phyloP scores from a whole-genome alignment of 2,888 invertebrate species.

The Cabera pusaria region DNA sequence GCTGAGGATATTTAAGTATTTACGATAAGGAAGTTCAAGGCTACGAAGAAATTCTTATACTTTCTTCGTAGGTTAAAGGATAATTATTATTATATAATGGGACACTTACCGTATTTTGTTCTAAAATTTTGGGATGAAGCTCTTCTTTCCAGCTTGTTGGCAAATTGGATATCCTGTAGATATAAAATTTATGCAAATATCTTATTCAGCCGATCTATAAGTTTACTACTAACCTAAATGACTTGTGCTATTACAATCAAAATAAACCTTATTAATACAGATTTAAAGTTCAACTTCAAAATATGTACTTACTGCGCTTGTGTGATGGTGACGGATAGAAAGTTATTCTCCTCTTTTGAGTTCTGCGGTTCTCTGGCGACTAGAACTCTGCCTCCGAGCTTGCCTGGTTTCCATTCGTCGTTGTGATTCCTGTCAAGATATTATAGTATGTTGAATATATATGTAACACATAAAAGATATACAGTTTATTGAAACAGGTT shows the following conservation, averaged over 20 bases:
- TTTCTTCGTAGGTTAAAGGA: too few relatives aligned
- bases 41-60: too few relatives aligned
- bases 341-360: slow-evolving; percentile 56
- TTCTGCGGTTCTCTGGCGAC: slow-evolving; percentile 59
- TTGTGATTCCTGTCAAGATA: too few relatives aligned
- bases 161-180: slow-evolving; percentile 57
- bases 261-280: too few relatives aligned
- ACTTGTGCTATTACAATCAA: too few relatives aligned
- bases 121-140: slow-evolving; percentile 59
- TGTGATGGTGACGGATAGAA: slow-evolving; percentile 61
- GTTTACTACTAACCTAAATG: too few relatives aligned
- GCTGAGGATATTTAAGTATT: too few relatives aligned
- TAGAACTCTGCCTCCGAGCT: slow-evolving; percentile 59
- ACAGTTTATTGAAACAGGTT: too few relatives aligned
- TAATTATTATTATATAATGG: not conserved
- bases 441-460: too few relatives aligned
- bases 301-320: slow-evolving; percentile 55
- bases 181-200: not conserved
- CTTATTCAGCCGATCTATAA: too few relatives aligned
- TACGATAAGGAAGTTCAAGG: too few relatives aligned
- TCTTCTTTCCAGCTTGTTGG: slow-evolving; percentile 69
- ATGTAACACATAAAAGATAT: too few relatives aligned
- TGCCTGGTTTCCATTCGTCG: slow-evolving; percentile 78
- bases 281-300: not conserved
- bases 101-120: slow-evolving; percentile 50